Evolutionary conservation across 2,797 vertebrate species (phyloP), one percentile per base, ranked within the genome.

Genomic region (Heterohyrax brucei): DNA sequence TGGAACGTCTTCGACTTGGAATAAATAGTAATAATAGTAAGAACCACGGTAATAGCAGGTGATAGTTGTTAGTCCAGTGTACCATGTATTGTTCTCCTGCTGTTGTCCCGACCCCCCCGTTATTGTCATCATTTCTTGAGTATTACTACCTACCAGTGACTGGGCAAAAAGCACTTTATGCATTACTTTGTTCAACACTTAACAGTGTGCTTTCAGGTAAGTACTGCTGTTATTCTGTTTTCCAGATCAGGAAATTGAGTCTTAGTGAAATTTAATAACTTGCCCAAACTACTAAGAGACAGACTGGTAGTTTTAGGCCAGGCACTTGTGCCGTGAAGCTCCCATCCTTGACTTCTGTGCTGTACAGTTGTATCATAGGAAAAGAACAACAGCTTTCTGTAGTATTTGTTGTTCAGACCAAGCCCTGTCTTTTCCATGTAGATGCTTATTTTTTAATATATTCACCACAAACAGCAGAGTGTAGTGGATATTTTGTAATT

Each of bases 381-480:
- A 77, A 80, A 77, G n/a, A 78, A 39, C 16, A 50, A 24, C 70
- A 62, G 28, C 3, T 87, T 81, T 62, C 50, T 30, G 56, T 82
- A 68, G 33, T 77, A n/a, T 88, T 94, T 88, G 26, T 79, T 92
- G 46, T 16, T 39, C 46, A 56, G 39, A 81, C 62, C 86, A 95
- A 61, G 21, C 62, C 26, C 24, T 80, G 7, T 59, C 33, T 46
- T 70, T 86, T 86, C 28, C 30, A 24, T 46, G 5, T 53, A n/a
- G 64, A 13, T 87, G 28, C 78, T 62, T 91, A 77, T 24, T 72
- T 64, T 84, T 82, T 56, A 21, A 26, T 70, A 2, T 78, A 16
- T 82, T 50, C 16, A 4, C 46, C 7, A 7, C 8, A 18, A 10
- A 8, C 21, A 10, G 44, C n/a, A 19, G 53, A 84, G 1, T 26